Evolutionary conservation across 2,113 vertebrate genomes (phyloP).

Genomic region (Ptilonorhynchus violaceus): DNA sequence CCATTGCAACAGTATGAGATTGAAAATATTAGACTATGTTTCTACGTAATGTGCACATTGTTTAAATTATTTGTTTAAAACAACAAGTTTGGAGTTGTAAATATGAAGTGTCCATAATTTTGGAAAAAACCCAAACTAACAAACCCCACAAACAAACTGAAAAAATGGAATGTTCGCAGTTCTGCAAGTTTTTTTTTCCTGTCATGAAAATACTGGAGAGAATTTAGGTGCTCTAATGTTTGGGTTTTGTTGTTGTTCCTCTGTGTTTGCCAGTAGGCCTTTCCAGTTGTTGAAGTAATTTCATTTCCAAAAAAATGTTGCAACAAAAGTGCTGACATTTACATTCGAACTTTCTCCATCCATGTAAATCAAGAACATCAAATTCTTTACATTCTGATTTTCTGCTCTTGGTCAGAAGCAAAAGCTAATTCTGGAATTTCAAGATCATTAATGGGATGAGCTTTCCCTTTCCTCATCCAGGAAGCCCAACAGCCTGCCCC

Average conservation of each 20-base stretch:
- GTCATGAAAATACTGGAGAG: neutral
- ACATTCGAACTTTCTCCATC: neutral
- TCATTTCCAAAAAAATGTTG: neutral
- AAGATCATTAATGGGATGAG: neutral
- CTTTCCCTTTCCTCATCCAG: neutral
- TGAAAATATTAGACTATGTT: neutral
- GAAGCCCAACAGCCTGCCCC: neutral
- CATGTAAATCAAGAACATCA: neutral
- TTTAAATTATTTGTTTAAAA: neutral
- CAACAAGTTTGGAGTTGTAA: neutral
- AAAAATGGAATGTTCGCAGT: fast-evolving
- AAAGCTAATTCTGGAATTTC: neutral
- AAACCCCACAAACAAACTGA: neutral
- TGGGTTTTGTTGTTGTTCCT: neutral
- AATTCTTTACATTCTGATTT: neutral
- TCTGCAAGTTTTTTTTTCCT: neutral
- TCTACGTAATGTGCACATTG: neutral
- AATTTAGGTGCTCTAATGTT: neutral
- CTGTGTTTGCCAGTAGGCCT: neutral
- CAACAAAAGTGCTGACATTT: neutral
- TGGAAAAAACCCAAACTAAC: neutral
- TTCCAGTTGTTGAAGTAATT: neutral
- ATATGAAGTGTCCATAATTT: neutral
- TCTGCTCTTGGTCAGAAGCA: neutral
- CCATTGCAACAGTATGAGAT: neutral